phyloP scores from a whole-genome alignment of 2,113 vertebrate genomes.

The Ameiurus melas region DNA sequence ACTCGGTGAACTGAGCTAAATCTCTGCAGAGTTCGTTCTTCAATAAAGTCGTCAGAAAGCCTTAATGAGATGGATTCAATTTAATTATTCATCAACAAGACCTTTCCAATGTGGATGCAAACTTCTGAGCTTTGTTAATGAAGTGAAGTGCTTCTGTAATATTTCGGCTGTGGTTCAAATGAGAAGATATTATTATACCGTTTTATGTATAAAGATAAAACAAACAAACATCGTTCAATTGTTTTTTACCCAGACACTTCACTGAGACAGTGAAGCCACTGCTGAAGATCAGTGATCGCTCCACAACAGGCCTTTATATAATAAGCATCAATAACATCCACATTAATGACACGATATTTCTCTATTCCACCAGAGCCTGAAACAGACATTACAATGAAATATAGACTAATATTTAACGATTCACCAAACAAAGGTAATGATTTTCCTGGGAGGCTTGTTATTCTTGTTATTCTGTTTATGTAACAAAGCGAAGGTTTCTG shows the following conservation, averaged over 20 bases:
- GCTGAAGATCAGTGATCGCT: not conserved
- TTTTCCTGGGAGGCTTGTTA: not conserved
- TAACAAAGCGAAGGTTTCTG: not conserved
- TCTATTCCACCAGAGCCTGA: not conserved
- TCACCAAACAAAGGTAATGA: not conserved
- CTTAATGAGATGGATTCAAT: not conserved
- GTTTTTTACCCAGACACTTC: not conserved
- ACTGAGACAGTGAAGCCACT: too few relatives aligned
- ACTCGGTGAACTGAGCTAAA: not conserved
- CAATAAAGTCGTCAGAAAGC: not conserved
- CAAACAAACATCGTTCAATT: not conserved
- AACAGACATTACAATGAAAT: not conserved
- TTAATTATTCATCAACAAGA: not conserved
- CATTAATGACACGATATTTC: not conserved
- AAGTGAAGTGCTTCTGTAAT: not conserved
- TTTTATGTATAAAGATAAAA: not conserved
- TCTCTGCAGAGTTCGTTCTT: not conserved
- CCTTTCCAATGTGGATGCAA: not conserved
- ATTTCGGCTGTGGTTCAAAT: not conserved
- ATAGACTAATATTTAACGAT: not conserved
- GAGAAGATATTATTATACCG: not conserved
- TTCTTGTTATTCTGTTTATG: not conserved
- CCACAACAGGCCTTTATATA: not conserved
- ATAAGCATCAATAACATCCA: not conserved
- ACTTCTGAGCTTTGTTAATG: not conserved